Conservation (phyloP, 2,113 vertebrate species). For the Phyllopteryx taeniolatus region DNA sequence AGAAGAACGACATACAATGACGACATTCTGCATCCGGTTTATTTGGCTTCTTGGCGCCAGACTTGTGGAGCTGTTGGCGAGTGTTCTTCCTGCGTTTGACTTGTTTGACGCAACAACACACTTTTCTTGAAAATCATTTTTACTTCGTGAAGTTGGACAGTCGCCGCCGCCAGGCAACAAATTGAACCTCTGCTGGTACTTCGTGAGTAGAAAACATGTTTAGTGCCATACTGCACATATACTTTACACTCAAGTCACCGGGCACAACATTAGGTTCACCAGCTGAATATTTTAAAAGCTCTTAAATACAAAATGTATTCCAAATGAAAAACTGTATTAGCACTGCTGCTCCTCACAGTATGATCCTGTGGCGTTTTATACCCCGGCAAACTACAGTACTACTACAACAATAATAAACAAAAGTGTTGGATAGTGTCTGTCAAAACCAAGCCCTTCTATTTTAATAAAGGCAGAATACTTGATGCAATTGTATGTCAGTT, state of each 20-base stretch:
- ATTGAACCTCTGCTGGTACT: background rate
- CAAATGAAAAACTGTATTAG: background rate
- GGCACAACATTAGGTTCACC: background rate
- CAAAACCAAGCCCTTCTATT: background rate
- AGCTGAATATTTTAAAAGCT: background rate
- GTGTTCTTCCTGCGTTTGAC: background rate
- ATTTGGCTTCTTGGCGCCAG: slow-evolving; percentile 53
- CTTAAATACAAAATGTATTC: background rate
- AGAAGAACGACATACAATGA: background rate
- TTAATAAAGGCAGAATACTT: background rate
- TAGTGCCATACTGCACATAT: background rate
- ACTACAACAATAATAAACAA: too few relatives aligned
- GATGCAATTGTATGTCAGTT: background rate
- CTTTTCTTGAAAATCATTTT: background rate
- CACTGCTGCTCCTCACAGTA: background rate
- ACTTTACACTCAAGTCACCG: background rate
- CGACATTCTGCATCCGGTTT: slow-evolving; percentile 43
- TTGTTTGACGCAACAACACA: background rate
- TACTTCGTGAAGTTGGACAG: background rate
- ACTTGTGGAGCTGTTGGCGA: slow-evolving; percentile 5
- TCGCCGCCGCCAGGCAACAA: too few relatives aligned
- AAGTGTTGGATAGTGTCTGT: too few relatives aligned
- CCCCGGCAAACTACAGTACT: too few relatives aligned
- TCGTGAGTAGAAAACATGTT: background rate
- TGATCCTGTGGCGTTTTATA: background rate